Evolutionary conservation across 1,140 invertebrate species (phyloP), one percentile per base, ranked within the genome.

Genomic region (Drosophila carrolli): DNA sequence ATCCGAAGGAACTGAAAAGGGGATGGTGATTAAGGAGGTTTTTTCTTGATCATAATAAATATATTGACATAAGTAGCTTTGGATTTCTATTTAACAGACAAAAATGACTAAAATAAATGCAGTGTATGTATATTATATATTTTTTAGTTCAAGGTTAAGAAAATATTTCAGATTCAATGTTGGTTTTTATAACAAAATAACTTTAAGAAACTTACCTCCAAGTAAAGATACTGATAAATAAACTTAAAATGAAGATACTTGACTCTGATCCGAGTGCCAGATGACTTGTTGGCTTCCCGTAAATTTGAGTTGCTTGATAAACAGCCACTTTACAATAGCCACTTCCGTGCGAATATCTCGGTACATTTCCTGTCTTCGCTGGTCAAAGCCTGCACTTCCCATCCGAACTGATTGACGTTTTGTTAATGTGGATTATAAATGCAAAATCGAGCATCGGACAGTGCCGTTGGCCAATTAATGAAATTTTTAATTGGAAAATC

Each of bases 401-500:
- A 63, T 55, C 35, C 27, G 9, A 41, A 48, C 16, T 71, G 53
- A 71, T 71, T 70, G 67, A 48, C 65, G 43, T 57, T 70, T 32
- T 41, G 60, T 73, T 73, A 51, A 60, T 72, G 48, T 35, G n/a
- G 47, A 19, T 60, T 58, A 72, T 46, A 38, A 71, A 59, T 71
- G 66, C 44, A 43, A 72, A 70, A 70, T 71, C 19, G 7, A 13
- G 66, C 53, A 19, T 41, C 14, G 10, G 59, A 72, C 54, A 72
- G 51, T 60, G 56, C 70, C 67, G 47, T 60, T 73, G 38, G n/a
- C 8, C 38, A 72, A 71, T 72, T 71, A 60, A 44, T 75, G 23
- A n/a, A 35, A 51, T 53, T 58, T 53, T 54, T 75, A 66, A 75
- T 75, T 75, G 44, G n/a, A 75, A 75, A 71, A 55, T 50, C 44